Evolutionary conservation across 2,797 vertebrate species (phyloP).

Genomic region (Melanitta fusca): DNA sequence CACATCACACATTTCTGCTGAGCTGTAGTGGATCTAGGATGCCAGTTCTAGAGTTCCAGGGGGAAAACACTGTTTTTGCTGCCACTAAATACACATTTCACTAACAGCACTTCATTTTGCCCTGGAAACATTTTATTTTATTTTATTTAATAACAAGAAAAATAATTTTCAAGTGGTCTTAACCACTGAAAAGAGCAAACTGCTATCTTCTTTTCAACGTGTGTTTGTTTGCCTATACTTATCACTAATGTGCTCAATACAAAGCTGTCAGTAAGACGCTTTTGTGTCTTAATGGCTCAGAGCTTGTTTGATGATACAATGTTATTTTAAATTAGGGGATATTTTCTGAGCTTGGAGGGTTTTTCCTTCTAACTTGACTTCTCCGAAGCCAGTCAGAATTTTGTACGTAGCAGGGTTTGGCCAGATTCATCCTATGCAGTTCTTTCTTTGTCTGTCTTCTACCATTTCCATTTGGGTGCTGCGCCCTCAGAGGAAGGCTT

Average conservation of each 20-base stretch:
- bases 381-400: background rate
- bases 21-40: background rate
- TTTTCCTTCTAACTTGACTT: background rate
- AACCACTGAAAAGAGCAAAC: background rate
- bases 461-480: background rate
- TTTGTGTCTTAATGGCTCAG: background rate
- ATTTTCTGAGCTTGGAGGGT: background rate
- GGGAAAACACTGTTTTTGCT: background rate
- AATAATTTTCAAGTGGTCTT: background rate
- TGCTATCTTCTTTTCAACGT: background rate
- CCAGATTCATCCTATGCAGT: fast-evolving
- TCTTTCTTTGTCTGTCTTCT: background rate
- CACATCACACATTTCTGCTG: background rate
- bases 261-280: background rate
- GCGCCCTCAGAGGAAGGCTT: background rate
- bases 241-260: background rate
- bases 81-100: background rate
- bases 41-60: background rate
- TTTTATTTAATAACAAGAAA: background rate
- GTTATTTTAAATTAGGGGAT: background rate
- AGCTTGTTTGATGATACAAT: background rate
- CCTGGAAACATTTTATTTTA: background rate
- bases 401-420: fast-evolving
- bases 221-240: background rate
- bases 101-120: background rate